Conservation (phyloP, 2,113 vertebrate genomes). For the Verasper variegatus region DNA sequence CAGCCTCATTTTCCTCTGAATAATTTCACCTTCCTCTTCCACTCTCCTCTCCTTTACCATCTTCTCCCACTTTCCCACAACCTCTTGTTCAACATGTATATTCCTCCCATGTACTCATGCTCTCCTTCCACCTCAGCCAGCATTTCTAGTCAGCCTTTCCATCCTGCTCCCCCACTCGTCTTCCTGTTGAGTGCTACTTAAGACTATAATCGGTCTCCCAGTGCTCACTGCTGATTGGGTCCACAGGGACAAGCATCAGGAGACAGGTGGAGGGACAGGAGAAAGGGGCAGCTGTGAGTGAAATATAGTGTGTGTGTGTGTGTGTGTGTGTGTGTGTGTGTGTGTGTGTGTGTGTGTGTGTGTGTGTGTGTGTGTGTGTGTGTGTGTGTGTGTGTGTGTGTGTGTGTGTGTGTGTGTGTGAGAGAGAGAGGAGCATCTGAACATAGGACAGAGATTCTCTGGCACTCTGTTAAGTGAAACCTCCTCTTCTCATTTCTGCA, state of each 20-base stretch:
- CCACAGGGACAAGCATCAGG: conserved; percentile 51
- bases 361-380: too few relatives aligned
- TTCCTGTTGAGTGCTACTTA: conserved; percentile 28
- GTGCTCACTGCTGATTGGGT: conserved; percentile 58
- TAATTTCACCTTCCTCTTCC: not conserved
- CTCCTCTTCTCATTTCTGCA: too few relatives aligned
- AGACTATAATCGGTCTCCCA: conserved; percentile 52
- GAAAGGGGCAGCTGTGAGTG: conserved; percentile 4
- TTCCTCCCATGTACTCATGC: conserved; percentile 20
- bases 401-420: too few relatives aligned
- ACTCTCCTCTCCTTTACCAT: not conserved
- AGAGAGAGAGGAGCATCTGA: too few relatives aligned
- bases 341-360: too few relatives aligned
- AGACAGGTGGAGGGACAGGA: conserved; percentile 50
- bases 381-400: too few relatives aligned
- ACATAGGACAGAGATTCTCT: too few relatives aligned
- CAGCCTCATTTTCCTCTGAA: not conserved
- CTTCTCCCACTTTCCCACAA: conserved; percentile 16
- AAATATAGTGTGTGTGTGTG: too few relatives aligned
- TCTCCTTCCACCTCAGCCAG: not conserved
- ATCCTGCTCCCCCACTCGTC: conserved; percentile 4
- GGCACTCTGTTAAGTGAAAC: too few relatives aligned
- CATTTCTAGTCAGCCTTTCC: not conserved
- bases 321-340: too few relatives aligned
- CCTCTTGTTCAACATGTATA: conserved; percentile 32